phyloP scores from a whole-genome alignment of 2,113 vertebrate species.

The Lasiurus borealis region DNA sequence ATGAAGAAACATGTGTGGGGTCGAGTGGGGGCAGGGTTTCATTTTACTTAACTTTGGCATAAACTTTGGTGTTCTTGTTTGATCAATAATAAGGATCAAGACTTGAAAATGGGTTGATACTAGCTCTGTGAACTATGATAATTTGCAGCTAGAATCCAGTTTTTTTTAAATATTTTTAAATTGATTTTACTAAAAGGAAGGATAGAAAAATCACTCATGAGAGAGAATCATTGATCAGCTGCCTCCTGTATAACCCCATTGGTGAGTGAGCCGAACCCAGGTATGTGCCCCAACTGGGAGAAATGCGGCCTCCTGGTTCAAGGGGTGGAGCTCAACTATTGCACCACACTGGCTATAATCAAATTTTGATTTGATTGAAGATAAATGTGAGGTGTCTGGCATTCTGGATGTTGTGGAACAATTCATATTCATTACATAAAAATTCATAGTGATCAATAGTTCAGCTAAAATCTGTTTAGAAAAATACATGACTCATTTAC shows the following conservation, averaged over 20 bases:
- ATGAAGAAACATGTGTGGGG: neutral
- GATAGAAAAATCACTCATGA: no score
- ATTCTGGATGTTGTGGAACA: slow-evolving; percentile 13
- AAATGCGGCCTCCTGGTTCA: no score
- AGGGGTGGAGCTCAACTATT: no score
- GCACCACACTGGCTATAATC: neutral
- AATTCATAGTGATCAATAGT: slow-evolving; percentile 41
- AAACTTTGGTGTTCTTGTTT: neutral
- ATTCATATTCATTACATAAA: neutral
- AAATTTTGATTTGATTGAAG: slow-evolving; percentile 29
- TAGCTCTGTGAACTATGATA: neutral
- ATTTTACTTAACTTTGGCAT: neutral
- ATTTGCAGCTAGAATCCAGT: neutral
- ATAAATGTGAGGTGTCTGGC: neutral
- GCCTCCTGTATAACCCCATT: no score
- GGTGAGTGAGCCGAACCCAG: no score
- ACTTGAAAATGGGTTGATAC: neutral
- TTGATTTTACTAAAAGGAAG: no score
- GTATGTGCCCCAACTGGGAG: no score
- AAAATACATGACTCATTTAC: slow-evolving; percentile 64
- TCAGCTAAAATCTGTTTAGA: slow-evolving; percentile 32
- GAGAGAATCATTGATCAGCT: no score
- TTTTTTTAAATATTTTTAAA: no score
- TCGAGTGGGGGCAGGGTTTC: neutral
- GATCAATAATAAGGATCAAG: neutral